Evolutionary conservation across 2,113 vertebrate species (phyloP), one percentile per base, ranked within the genome.

Genomic region (Apeltes quadracus): DNA sequence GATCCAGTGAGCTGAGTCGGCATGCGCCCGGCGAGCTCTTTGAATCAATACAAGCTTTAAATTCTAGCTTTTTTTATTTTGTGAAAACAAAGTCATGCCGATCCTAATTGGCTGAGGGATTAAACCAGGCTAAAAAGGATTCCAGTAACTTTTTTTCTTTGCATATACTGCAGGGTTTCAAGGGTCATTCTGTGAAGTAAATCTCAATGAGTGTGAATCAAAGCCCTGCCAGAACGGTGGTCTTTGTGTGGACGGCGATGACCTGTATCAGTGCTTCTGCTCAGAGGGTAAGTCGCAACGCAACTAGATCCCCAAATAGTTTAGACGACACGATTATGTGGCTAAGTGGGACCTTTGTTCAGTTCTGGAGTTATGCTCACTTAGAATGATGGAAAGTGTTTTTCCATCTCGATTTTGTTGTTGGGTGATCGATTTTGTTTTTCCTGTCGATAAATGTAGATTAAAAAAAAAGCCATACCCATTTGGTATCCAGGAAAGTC

Each of bases 201-300:
- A 93, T 92, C 84, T 89, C 81, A 90, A 93, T 61, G 77, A 87
- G 23, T 95, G 90, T 18, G 85, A 89, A 78, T 94, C 86, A 20
- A 41, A 86, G 71, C 92, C 91, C n/a, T 95, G 92, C 82, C 92
- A 93, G 76, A 94, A 92, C 59, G 77, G 83, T 65, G 90, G 91
- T 71, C 76, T 91, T 81, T 96, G 90, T 88, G 89, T 93, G 71
- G 90, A 93, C 78, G 72, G 75, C 86, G 61, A 90, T 84, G 92
- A 92, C 75, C 81, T 68, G 55, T 95, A 95, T 91, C 82, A 90
- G 65, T 94, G 91, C 76, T 91, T 94, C 82, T 94, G 89, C 84
- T 89, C 87, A 39, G 86, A 93, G 85, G 91, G 93, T 92, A 91
- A 91, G 72, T 80, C 89, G 18, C 51, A 75, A 23, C 75, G 48